These are phyloP conservation scores for Lordiphosa andalusiaca DNA, from an alignment of 2,888 invertebrate genomes.

Conservation along the genomic window DNA sequence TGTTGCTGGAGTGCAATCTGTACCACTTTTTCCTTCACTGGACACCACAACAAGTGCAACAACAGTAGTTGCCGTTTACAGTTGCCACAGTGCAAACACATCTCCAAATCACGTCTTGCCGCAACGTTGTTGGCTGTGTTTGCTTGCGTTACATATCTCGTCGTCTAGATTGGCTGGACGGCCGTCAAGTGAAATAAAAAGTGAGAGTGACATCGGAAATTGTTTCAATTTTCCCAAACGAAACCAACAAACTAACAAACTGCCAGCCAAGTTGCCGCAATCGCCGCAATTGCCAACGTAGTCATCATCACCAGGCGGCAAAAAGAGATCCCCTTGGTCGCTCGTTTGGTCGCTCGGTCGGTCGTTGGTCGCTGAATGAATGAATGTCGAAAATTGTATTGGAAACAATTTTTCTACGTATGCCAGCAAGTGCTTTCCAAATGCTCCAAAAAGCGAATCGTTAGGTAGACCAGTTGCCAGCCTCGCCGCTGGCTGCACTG, in stretches of 20 bases:
- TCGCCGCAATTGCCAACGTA: slow-evolving; percentile 54
- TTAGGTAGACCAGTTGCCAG: slow-evolving; percentile 40
- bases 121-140: slow-evolving; percentile 16
- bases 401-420: slow-evolving; percentile 70
- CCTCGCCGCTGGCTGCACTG: slow-evolving; percentile 36
- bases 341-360: slow-evolving; percentile 26
- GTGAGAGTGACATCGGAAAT: slow-evolving; percentile 80
- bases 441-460: slow-evolving; percentile 26
- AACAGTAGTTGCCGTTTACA: slow-evolving; percentile 38
- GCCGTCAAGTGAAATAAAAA: slow-evolving; percentile 69
- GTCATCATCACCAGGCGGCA: slow-evolving; percentile 24
- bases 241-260: slow-evolving; percentile 49
- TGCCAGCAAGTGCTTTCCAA: slow-evolving; percentile 39
- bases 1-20: slow-evolving; percentile 54
- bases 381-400: slow-evolving; percentile 79
- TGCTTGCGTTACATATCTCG: slow-evolving; percentile 68
- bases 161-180: slow-evolving; percentile 67
- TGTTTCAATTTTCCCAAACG: slow-evolving; percentile 78
- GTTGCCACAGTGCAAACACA: slow-evolving; percentile 57
- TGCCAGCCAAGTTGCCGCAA: slow-evolving; percentile 22
- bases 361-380: slow-evolving; percentile 72
- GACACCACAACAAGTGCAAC: slow-evolving; percentile 69
- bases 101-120: slow-evolving; percentile 68
- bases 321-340: slow-evolving; percentile 8
- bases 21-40: slow-evolving; percentile 67